phyloP scores from a whole-genome alignment of 2,797 vertebrate genomes.

The Chaunax sp. region DNA sequence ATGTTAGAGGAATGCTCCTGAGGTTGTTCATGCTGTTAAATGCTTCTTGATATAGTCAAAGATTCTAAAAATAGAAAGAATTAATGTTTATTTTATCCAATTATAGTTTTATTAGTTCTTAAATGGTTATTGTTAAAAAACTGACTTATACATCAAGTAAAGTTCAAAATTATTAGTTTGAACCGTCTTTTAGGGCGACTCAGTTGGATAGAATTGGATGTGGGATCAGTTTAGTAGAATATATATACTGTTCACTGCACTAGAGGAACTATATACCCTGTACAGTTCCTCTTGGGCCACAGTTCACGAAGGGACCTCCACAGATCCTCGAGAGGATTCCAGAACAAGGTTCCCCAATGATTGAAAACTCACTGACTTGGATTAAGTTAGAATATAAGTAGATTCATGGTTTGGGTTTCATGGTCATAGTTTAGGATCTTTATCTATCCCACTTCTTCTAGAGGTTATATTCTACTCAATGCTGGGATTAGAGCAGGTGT shows the following conservation, averaged over 20 bases:
- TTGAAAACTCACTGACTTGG: background rate
- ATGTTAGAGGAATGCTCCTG: background rate
- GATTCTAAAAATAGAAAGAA: background rate
- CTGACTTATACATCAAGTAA: background rate
- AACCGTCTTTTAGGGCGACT: background rate
- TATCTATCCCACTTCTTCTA: background rate
- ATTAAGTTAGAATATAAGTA: background rate
- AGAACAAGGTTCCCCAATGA: background rate
- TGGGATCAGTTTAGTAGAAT: background rate
- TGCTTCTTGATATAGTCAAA: background rate
- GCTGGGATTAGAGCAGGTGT: background rate
- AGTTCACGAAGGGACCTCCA: no score
- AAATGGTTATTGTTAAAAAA: no score
- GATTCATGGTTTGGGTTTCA: background rate
- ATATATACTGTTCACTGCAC: background rate
- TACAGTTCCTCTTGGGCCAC: no score
- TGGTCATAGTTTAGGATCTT: background rate
- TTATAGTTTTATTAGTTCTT: background rate
- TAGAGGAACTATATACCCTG: background rate
- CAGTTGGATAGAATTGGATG: background rate
- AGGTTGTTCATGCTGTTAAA: constrained; percentile 11
- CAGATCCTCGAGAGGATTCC: no score
- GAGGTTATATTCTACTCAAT: background rate
- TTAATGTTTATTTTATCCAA: background rate
- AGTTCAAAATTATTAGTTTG: background rate